phyloP scores from a whole-genome alignment of 2,113 vertebrate genomes.

The Hippolais icterina region DNA sequence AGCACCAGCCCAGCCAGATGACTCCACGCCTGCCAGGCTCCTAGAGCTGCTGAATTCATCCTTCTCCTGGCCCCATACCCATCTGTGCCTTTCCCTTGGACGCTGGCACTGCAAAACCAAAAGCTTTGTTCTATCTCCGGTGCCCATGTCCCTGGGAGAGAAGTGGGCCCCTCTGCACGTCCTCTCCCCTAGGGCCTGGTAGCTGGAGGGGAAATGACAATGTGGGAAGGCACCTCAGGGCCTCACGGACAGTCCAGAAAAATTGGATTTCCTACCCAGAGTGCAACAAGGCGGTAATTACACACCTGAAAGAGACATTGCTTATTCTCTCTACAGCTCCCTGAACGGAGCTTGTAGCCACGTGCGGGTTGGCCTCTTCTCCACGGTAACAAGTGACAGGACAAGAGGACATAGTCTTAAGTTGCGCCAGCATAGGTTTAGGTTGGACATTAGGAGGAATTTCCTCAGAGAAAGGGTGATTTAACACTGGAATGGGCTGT shows the following conservation, averaged over 20 bases:
- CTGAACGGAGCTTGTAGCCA: background rate
- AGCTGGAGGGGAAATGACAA: too few species aligned
- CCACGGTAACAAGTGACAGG: background rate
- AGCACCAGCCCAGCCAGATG: background rate
- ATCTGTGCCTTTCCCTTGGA: too few species aligned
- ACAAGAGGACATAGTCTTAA: background rate
- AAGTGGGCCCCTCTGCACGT: rapidly evolving
- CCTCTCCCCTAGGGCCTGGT: too few species aligned
- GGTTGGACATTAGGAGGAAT: background rate
- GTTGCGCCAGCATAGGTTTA: rapidly evolving
- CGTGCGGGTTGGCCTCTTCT: background rate
- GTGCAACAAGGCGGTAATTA: background rate
- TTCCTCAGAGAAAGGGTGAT: background rate
- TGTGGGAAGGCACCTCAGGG: rapidly evolving
- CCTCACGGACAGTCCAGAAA: background rate
- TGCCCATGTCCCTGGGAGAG: too few species aligned
- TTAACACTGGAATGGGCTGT: background rate
- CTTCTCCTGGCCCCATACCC: background rate
- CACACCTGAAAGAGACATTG: background rate
- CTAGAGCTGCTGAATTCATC: background rate
- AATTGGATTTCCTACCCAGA: background rate
- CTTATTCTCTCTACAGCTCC: background rate
- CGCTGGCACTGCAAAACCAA: rapidly evolving
- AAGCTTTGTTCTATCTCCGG: rapidly evolving
- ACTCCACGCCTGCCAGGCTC: rapidly evolving